These are phyloP conservation scores for Zingel zingel DNA, from an alignment of 2,113 vertebrate species.

Conservation along the genomic window DNA sequence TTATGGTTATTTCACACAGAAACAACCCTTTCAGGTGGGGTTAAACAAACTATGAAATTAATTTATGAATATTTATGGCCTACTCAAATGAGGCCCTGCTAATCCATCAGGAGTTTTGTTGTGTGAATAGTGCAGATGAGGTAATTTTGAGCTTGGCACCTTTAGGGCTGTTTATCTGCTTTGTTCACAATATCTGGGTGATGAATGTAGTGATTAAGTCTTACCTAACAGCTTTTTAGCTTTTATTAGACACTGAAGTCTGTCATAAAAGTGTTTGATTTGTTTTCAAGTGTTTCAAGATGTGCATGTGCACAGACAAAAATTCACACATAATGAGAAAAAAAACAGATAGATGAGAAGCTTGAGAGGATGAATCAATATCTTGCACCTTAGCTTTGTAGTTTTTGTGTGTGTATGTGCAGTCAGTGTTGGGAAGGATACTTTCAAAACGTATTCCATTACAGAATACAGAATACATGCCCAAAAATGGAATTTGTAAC, in stretches of 20 bases:
- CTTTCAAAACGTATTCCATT: no score
- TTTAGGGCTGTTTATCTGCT: slow-evolving; percentile 58
- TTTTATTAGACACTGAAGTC: slow-evolving; percentile 44
- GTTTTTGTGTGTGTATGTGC: neutral
- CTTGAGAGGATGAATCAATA: neutral
- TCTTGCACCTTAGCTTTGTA: neutral
- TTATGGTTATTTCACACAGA: slow-evolving; percentile 66
- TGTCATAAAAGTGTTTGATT: slow-evolving; percentile 34
- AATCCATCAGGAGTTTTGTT: slow-evolving; percentile 48
- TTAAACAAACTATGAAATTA: slow-evolving; percentile 72
- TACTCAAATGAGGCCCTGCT: slow-evolving; percentile 35
- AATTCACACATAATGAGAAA: slow-evolving; percentile 22
- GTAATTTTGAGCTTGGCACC: slow-evolving; percentile 40
- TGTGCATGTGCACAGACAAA: slow-evolving; percentile 6
- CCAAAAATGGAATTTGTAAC: no score
- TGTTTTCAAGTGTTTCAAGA: slow-evolving; percentile 21
- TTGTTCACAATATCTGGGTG: slow-evolving; percentile 44
- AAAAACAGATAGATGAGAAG: neutral
- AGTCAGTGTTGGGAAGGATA: neutral
- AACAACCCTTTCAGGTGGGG: slow-evolving; percentile 50
- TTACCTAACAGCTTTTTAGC: slow-evolving; percentile 26
- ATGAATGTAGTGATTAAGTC: slow-evolving; percentile 55
- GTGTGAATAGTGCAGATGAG: slow-evolving; percentile 29
- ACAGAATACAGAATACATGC: no score
- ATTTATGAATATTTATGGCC: slow-evolving; percentile 61